Conservation (phyloP, 2,113 vertebrate species). For the Pomatorhinus ruficollis region DNA sequence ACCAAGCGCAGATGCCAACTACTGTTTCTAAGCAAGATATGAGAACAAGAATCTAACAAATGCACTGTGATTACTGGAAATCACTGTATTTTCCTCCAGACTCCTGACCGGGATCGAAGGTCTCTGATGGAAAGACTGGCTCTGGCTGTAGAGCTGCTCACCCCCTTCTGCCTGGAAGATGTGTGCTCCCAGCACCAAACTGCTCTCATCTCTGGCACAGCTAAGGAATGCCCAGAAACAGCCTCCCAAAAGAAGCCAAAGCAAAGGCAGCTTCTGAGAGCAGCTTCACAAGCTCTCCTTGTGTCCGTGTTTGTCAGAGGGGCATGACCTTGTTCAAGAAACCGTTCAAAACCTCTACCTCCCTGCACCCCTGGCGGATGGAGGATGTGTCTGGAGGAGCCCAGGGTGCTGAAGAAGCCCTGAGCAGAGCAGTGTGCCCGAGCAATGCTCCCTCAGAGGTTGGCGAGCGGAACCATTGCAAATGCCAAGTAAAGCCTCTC, state of each 20-base stretch:
- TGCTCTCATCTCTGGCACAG: not conserved
- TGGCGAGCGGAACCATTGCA: accelerated
- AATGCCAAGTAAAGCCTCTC: not conserved
- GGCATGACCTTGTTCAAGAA: not conserved
- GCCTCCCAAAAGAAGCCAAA: not conserved
- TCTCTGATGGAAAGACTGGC: not conserved
- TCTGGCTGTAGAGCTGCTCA: not conserved
- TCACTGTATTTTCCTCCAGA: not conserved
- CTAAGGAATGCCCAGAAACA: not conserved
- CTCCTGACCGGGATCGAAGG: not conserved
- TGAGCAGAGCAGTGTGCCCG: accelerated
- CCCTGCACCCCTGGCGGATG: not conserved
- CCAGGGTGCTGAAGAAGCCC: not conserved
- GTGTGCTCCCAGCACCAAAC: not conserved
- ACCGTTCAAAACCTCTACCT: not conserved
- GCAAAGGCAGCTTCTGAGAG: not conserved
- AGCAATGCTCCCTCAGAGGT: not conserved
- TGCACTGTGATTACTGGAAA: not conserved
- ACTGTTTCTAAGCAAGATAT: not conserved
- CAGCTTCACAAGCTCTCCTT: not conserved
- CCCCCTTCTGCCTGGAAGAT: accelerated
- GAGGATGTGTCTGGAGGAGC: not conserved
- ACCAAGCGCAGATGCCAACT: not conserved
- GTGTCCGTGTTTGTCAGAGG: accelerated
- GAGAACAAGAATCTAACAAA: not conserved